Base-by-base conservation (phyloP, 2,888 invertebrate species). In the Mythimna pallens region DNA sequence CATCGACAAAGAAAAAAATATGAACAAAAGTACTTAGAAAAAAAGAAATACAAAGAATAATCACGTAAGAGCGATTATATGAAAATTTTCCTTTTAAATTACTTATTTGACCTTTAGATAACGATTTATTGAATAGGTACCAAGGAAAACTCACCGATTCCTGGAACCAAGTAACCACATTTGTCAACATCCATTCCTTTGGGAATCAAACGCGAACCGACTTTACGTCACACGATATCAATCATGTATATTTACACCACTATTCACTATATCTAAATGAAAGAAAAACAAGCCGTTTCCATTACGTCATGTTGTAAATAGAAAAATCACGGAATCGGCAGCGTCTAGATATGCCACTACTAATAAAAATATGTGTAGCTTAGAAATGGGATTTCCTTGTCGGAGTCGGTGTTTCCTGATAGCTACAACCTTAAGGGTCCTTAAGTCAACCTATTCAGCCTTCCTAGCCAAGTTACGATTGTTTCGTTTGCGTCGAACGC, bases 251-350 rank as follows among this genome's bases (percentile, higher is more conserved):
- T 66, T 25, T 43, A 62, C 17, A 43, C 25, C 40, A 63, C 55
- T 67, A 57, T 36, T 65, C 17, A 40, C 61, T 65, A 36, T 59
- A 47, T 57, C 54, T 52, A 52, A 30, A 3, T 43, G 22, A 43
- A 57, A 63, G 47, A 34, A 22, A 63, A 76, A 76, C 64, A 76
- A 12, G 47, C 50, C n/a, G 52, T 57, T 76, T 76, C 55, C 77
- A 70, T 70, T 70, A 66, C 55, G 40, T n/a, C 17, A 47, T 20
- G 1, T 22, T 1, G 73, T 17, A 36, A 52, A 63, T 58, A 47
- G 65, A 43, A 47, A 52, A n/a, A 12, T 12, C 50, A 34, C 34
- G 20, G 34, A 34, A 10, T 36, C 20, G 10, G 10, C 9, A 9
- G 20, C 3, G 9, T 34, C 58, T 58, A 57, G 30, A 57, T 30